Conservation (phyloP, 2,797 vertebrate genomes). For the Sebastes paucispinis region DNA sequence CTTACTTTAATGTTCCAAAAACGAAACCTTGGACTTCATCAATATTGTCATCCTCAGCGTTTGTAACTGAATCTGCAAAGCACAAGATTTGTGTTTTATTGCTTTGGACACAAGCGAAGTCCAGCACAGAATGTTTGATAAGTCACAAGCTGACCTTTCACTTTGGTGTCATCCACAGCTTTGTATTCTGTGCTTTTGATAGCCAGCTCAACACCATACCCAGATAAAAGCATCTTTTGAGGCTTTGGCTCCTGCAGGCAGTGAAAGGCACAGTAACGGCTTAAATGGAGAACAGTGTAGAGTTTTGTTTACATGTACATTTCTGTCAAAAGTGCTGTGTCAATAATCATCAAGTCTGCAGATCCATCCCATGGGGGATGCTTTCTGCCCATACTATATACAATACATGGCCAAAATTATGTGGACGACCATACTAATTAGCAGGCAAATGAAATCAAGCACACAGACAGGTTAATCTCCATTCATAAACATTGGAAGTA, state of each 20-base stretch:
- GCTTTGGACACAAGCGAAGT: background rate
- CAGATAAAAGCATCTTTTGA: slow-evolving; percentile 91
- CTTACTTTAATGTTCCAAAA: slow-evolving; percentile 93
- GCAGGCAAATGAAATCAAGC: background rate
- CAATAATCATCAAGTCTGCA: background rate
- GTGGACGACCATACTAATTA: background rate
- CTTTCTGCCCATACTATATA: background rate
- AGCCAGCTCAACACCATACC: slow-evolving; percentile 96
- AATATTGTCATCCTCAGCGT: slow-evolving; percentile 78
- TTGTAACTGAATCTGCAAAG: slow-evolving; percentile 76
- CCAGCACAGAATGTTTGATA: slow-evolving; percentile 22
- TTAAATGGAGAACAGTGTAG: background rate
- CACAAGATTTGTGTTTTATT: slow-evolving; percentile 17
- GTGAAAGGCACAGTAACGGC: slow-evolving; percentile 14
- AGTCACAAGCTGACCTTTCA: slow-evolving; percentile 85
- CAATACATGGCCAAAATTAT: background rate
- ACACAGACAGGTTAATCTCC: background rate
- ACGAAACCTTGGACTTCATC: slow-evolving; percentile 94
- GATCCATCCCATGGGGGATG: background rate
- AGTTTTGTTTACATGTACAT: background rate
- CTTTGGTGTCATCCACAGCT: slow-evolving; percentile 91
- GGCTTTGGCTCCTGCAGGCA: slow-evolving; percentile 84
- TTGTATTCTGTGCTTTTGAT: slow-evolving; percentile 99
- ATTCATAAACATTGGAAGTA: background rate
- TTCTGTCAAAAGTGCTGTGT: background rate